Conservation (phyloP, 2,888 invertebrate species). For the Scelioninae gen. 1 region DNA sequence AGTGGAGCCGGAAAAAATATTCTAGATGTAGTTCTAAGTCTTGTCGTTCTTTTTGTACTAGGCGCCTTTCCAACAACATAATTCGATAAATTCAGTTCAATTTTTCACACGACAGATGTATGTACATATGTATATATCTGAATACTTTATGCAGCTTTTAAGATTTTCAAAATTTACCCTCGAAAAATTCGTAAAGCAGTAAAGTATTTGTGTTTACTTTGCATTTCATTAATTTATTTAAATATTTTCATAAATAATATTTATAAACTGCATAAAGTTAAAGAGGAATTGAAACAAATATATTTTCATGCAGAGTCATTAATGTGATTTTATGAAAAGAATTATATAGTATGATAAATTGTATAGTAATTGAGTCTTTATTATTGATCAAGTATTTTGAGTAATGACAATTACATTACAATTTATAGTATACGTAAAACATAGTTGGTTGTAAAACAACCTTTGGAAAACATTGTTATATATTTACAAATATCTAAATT, state of each 20-base stretch:
- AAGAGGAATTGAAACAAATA: conserved; percentile 49
- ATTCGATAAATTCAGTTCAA: conserved; percentile 15
- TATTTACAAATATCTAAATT: conserved; percentile 32
- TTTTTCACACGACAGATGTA: conserved; percentile 46
- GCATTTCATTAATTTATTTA: too few relatives aligned
- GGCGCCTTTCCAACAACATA: conserved; percentile 67
- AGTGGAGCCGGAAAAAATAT: conserved; percentile 76
- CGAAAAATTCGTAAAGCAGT: too few relatives aligned
- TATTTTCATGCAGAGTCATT: conserved; percentile 51
- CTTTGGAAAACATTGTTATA: conserved; percentile 22
- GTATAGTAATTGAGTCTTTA: too few relatives aligned
- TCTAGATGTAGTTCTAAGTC: conserved; percentile 73
- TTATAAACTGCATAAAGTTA: conserved; percentile 36
- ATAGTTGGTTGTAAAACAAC: too few relatives aligned
- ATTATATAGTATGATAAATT: too few relatives aligned
- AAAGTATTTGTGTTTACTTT: too few relatives aligned
- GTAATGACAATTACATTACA: too few relatives aligned
- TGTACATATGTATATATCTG: conserved; percentile 69
- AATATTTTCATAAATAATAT: not conserved
- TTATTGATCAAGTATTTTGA: too few relatives aligned
- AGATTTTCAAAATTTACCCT: not conserved
- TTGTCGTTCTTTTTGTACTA: conserved; percentile 74
- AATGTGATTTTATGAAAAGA: too few relatives aligned
- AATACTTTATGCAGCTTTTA: conserved; percentile 41
- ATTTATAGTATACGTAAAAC: too few relatives aligned